phyloP scores from a whole-genome alignment of 2,113 vertebrate genomes.

The Caretta caretta region DNA sequence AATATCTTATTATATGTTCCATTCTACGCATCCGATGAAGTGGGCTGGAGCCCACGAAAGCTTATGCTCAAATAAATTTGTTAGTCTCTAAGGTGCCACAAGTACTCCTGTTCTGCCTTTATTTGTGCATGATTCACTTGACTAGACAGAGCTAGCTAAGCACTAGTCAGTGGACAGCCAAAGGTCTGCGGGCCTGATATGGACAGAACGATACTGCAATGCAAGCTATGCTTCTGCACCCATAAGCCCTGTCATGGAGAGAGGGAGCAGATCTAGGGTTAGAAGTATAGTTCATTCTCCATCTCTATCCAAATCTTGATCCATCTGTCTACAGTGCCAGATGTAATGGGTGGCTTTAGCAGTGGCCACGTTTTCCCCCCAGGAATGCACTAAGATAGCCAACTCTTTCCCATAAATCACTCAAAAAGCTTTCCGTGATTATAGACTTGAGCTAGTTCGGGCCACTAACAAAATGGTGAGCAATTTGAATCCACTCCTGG shows the following conservation, averaged over 20 bases:
- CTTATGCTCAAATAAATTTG: too few relatives aligned
- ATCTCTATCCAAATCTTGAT: not conserved
- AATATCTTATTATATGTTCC: too few relatives aligned
- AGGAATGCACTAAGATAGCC: conserved; percentile 19
- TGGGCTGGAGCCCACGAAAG: too few relatives aligned
- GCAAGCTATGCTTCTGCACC: rapidly evolving
- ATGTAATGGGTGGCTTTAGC: not conserved
- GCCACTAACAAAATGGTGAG: conserved; percentile 23
- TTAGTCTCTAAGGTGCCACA: too few relatives aligned
- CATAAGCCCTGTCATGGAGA: not conserved
- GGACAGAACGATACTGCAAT: not conserved
- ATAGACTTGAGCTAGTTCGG: conserved; percentile 26
- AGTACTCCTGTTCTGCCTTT: too few relatives aligned
- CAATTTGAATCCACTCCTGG: conserved; percentile 42
- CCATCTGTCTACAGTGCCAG: not conserved
- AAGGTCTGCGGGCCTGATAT: too few relatives aligned
- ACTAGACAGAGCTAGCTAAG: not conserved
- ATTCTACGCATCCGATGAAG: too few relatives aligned
- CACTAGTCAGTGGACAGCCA: not conserved
- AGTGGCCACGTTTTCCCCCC: not conserved
- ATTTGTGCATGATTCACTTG: rapidly evolving
- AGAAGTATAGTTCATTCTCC: not conserved
- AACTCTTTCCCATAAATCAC: conserved; percentile 38
- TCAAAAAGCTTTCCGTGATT: conserved; percentile 42
- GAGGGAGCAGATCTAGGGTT: too few relatives aligned